Evolutionary conservation across 2,797 vertebrate genomes (phyloP).

Genomic region (Vireo griseus): DNA sequence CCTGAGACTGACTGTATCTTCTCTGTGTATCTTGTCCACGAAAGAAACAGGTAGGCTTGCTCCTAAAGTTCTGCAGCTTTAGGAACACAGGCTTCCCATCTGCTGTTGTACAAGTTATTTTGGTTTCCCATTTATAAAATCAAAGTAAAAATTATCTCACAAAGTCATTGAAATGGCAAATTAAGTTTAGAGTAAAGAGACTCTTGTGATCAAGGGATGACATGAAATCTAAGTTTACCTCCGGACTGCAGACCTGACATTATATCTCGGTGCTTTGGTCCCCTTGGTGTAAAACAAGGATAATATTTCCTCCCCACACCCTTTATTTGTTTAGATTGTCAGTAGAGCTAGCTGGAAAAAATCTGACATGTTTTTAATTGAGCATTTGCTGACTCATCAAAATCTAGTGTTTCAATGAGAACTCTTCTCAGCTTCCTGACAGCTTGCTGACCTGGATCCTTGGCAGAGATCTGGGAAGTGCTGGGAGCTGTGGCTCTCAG

Average conservation of each 20-base stretch:
- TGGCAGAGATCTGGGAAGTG: conserved; percentile 52
- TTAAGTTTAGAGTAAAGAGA: not conserved
- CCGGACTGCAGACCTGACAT: not conserved
- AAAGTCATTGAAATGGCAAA: conserved; percentile 12
- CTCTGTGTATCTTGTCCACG: not conserved
- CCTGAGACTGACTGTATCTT: not conserved
- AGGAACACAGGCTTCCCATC: not conserved
- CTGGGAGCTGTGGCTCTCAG: conserved; percentile 11
- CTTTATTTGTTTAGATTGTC: conserved; percentile 41
- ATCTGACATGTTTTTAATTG: conserved; percentile 32
- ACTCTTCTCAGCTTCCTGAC: conserved; percentile 36
- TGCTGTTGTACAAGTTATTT: conserved; percentile 19
- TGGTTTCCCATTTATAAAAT: not conserved
- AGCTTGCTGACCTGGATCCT: conserved; percentile 47
- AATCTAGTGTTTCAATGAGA: conserved; percentile 31
- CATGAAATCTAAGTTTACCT: not conserved
- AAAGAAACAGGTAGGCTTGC: not conserved
- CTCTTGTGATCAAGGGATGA: not conserved
- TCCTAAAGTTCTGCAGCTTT: not conserved
- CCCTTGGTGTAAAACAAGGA: conserved; percentile 14
- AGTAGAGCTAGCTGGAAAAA: conserved; percentile 25
- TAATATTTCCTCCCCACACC: not conserved
- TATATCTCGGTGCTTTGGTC: not conserved
- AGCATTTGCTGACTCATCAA: conserved; percentile 47
- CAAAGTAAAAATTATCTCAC: not conserved